Conservation (phyloP, 2,888 invertebrate genomes). For the Podotricha telesiphe region DNA sequence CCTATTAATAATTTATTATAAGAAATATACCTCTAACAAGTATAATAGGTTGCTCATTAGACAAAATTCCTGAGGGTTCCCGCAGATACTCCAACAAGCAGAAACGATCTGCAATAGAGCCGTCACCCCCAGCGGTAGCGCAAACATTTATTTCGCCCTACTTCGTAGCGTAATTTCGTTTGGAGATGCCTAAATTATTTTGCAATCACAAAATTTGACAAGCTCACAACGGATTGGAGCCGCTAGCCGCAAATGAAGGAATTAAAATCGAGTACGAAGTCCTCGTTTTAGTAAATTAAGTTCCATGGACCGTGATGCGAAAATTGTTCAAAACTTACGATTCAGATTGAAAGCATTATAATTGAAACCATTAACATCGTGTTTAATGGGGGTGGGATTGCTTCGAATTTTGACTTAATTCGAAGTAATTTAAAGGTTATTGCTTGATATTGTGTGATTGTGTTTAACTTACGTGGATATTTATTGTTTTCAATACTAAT, state of each 20-base stretch:
- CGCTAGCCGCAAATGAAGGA: slow-evolving; percentile 27
- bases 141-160: slow-evolving; percentile 61
- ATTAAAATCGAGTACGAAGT: slow-evolving; percentile 29
- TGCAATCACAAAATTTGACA: slow-evolving; percentile 44
- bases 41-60: background rate
- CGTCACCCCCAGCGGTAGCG: slow-evolving; percentile 56
- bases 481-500: too few relatives aligned
- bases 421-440: background rate
- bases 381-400: slow-evolving; percentile 8
- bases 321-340: slow-evolving; percentile 35
- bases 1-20: too few relatives aligned
- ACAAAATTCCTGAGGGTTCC: background rate
- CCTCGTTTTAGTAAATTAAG: slow-evolving; percentile 34
- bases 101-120: slow-evolving; percentile 11
- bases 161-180: slow-evolving; percentile 53
- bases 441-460: background rate
- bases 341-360: slow-evolving; percentile 23
- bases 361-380: slow-evolving; percentile 24
- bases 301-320: slow-evolving; percentile 24
- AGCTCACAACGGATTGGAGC: slow-evolving; percentile 27
- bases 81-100: background rate
- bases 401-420: background rate
- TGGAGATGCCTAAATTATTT: slow-evolving; percentile 59
- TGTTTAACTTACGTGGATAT: too few relatives aligned
- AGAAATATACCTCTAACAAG: too few relatives aligned